Evolutionary conservation across 2,797 vertebrate species (phyloP).

Genomic region (Neosilurus hyrtlii): DNA sequence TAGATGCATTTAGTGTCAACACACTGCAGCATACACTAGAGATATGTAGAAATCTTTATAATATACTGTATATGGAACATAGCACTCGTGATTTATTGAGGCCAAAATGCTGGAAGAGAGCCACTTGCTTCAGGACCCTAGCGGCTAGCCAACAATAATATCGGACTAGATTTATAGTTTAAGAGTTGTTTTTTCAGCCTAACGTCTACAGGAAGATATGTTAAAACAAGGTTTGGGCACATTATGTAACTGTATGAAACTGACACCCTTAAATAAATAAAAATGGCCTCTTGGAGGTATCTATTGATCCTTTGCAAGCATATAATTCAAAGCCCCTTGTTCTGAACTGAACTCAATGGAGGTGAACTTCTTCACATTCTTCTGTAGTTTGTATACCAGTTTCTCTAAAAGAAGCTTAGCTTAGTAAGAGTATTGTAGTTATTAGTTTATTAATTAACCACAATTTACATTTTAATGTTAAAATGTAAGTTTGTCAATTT

Average conservation of each 20-base stretch:
- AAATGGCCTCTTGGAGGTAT: neutral
- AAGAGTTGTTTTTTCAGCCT: conserved; percentile 19
- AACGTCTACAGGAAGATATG: conserved; percentile 8
- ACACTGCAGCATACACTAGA: neutral
- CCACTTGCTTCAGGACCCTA: conserved; percentile 19
- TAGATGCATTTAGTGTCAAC: neutral
- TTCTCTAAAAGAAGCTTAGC: neutral
- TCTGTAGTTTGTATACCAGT: too few relatives aligned
- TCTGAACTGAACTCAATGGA: neutral
- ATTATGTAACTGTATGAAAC: conserved; percentile 1
- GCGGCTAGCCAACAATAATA: conserved; percentile 37
- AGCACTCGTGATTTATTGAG: conserved; percentile 40
- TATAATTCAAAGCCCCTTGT: neutral
- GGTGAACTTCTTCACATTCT: too few relatives aligned
- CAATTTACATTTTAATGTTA: neutral
- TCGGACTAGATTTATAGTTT: conserved; percentile 24
- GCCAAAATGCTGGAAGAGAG: conserved; percentile 10
- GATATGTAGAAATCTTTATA: neutral
- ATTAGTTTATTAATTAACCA: neutral
- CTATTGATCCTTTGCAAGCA: neutral
- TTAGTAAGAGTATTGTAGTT: neutral
- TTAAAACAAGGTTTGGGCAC: conserved; percentile 1
- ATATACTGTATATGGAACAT: neutral
- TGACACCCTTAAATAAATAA: conserved; percentile 3
- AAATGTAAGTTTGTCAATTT: neutral